These are phyloP conservation scores for Alcedo quadribrachys DNA, from an alignment of 2,797 vertebrate species.

Conservation along the genomic window DNA sequence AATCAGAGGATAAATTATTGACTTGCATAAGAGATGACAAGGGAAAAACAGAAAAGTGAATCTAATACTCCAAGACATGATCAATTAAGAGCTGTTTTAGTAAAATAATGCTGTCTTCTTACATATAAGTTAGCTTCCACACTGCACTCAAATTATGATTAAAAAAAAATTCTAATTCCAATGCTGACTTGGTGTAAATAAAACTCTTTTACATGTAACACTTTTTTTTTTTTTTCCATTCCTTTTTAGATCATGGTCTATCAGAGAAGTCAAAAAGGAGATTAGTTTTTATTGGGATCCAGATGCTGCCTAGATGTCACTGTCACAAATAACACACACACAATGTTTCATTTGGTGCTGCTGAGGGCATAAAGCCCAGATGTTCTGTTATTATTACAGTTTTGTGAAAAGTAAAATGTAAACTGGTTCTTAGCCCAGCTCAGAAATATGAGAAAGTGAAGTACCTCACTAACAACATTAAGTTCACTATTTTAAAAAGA, in stretches of 20 bases:
- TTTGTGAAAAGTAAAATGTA: not conserved
- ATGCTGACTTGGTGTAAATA: not conserved
- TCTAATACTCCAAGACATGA: not conserved
- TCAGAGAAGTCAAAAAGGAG: not conserved
- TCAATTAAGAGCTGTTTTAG: constrained; percentile 19
- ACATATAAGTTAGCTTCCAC: not conserved
- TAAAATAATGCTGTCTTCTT: constrained; percentile 19
- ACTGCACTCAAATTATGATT: not conserved
- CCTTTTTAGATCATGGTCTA: not conserved
- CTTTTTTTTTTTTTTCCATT: no score
- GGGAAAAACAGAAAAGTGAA: not conserved
- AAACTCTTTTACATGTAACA: not conserved
- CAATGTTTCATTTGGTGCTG: not conserved
- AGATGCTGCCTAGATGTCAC: not conserved
- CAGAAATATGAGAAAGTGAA: not conserved
- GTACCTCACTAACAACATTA: not conserved
- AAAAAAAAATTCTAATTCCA: not conserved
- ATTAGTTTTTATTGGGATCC: not conserved
- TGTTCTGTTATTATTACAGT: not conserved
- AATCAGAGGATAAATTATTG: constrained; percentile 24
- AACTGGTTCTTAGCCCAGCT: not conserved
- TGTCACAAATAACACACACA: not conserved
- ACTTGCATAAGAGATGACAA: not conserved
- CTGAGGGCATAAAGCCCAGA: not conserved
- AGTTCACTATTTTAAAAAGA: not conserved